Conservation (phyloP, 2,797 vertebrate genomes). For the Mormyrops attenuatus region DNA sequence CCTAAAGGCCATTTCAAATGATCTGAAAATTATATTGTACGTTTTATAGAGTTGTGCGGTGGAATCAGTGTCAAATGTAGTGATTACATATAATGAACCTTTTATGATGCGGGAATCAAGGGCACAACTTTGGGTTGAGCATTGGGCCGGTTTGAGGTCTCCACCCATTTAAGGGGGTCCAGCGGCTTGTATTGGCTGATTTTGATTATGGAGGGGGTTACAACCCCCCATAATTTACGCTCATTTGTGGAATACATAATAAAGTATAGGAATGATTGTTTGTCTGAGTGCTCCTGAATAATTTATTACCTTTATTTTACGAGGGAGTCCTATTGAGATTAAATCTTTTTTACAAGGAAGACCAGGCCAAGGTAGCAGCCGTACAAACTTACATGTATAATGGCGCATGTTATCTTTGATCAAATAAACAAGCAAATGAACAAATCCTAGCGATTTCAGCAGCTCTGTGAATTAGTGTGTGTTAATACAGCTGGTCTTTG, state of each 20-base stretch:
- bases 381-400: not conserved
- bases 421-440: not conserved
- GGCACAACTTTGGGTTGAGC: not conserved
- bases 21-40: not conserved
- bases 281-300: not conserved
- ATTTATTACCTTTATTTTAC: not conserved
- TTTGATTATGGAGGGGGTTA: not conserved
- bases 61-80: not conserved
- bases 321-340: not conserved
- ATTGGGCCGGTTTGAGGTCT: not conserved
- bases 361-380: not conserved
- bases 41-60: not conserved
- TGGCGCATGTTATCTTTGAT: not conserved
- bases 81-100: not conserved
- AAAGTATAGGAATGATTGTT: not conserved
- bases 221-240: not conserved
- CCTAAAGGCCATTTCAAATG: not conserved
- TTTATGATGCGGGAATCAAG: not conserved
- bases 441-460: not conserved
- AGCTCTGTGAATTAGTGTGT: not conserved
- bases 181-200: not conserved
- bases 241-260: not conserved
- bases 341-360: not conserved
- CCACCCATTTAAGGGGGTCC: not conserved
- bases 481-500: not conserved